Conservation (phyloP, 2,888 invertebrate genomes). For the Baronia brevicornis region DNA sequence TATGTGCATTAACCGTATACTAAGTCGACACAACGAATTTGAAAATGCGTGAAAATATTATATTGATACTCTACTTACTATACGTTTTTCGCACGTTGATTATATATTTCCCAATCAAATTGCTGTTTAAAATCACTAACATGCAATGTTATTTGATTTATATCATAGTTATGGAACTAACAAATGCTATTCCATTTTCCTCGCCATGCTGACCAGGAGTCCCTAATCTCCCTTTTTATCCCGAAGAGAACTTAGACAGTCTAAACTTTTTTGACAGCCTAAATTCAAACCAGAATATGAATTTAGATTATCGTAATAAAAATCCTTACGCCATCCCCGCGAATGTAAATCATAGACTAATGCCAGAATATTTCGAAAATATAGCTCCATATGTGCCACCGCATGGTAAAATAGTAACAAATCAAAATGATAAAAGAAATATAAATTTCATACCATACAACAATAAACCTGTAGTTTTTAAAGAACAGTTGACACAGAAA, state of each 20-base stretch:
- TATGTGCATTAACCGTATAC: no score
- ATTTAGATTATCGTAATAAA: slow-evolving; percentile 55
- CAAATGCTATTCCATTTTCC: slow-evolving; percentile 24
- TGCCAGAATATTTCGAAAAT: slow-evolving; percentile 52
- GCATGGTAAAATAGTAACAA: slow-evolving; percentile 43
- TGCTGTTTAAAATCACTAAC: slow-evolving; percentile 14
- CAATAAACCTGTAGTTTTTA: slow-evolving; percentile 46
- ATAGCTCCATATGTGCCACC: slow-evolving; percentile 59
- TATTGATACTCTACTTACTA: no score
- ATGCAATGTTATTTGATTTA: slow-evolving; percentile 20
- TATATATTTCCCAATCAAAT: not conserved
- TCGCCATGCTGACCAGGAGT: slow-evolving; percentile 60
- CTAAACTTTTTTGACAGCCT: slow-evolving; percentile 64
- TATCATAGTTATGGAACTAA: slow-evolving; percentile 24
- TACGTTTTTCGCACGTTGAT: no score
- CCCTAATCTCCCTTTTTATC: slow-evolving; percentile 32
- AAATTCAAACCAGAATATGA: slow-evolving; percentile 46
- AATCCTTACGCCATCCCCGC: slow-evolving; percentile 73
- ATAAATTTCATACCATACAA: slow-evolving; percentile 38
- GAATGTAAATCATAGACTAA: slow-evolving; percentile 55
- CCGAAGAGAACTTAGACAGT: slow-evolving; percentile 61
- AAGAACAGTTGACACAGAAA: slow-evolving; percentile 49
- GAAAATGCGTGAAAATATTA: slow-evolving; percentile 1
- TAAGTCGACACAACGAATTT: no score
- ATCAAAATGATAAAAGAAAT: slow-evolving; percentile 32